phyloP scores from a whole-genome alignment of 2,888 invertebrate species.

The Hirtodrosophila alboralis region DNA sequence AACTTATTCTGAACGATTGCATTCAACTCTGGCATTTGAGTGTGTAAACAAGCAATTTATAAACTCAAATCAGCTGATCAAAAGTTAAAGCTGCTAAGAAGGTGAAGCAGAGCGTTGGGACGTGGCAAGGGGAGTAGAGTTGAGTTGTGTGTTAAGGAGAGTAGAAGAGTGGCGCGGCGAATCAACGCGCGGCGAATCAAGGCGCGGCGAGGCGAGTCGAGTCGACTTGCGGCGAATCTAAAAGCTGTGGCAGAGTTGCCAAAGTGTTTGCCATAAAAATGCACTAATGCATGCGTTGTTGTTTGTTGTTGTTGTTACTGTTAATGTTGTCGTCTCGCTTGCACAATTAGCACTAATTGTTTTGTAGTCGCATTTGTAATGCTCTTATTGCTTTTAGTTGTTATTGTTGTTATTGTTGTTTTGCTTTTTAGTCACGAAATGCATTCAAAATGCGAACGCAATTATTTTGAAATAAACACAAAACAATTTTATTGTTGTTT shows the following conservation, averaged over 20 bases:
- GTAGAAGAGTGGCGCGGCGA: too few species aligned
- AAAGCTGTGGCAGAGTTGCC: slow-evolving; percentile 51
- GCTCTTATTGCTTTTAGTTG: slow-evolving; percentile 22
- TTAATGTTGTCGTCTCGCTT: slow-evolving; percentile 38
- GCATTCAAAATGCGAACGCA: slow-evolving; percentile 50
- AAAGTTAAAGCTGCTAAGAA: slow-evolving; percentile 18
- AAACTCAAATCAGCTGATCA: slow-evolving; percentile 41
- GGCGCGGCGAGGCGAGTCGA: neutral
- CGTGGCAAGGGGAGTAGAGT: neutral
- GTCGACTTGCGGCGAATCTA: slow-evolving; percentile 6
- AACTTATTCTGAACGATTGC: too few species aligned
- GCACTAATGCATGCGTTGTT: slow-evolving; percentile 43
- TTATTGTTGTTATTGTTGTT: slow-evolving; percentile 17
- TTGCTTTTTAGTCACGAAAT: slow-evolving; percentile 45
- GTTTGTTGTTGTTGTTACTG: slow-evolving; percentile 13
- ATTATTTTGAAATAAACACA: slow-evolving; percentile 61
- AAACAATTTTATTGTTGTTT: slow-evolving; percentile 49
- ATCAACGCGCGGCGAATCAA: too few species aligned
- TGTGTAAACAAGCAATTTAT: slow-evolving; percentile 7
- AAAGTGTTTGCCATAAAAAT: slow-evolving; percentile 47
- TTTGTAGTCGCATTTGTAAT: slow-evolving; percentile 66
- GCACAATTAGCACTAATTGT: slow-evolving; percentile 65
- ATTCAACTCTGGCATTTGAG: neutral
- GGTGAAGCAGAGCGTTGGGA: slow-evolving; percentile 10
- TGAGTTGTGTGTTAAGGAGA: too few species aligned